Base-by-base conservation (phyloP, 2,888 invertebrate genomes). In the Prosopocoilus inquinatus region DNA sequence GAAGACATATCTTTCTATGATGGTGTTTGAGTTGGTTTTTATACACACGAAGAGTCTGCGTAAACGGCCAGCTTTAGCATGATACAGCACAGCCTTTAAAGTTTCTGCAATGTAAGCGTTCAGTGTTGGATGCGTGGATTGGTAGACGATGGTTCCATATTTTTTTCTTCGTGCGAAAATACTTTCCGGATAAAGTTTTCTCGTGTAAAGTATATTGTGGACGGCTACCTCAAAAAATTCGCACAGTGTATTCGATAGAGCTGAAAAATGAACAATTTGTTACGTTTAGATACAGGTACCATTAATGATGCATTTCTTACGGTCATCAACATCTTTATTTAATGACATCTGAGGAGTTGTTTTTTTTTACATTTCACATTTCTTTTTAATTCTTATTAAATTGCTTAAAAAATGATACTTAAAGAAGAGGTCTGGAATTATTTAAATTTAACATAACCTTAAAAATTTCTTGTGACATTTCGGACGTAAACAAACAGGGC, bases 211-310 rank as follows among this genome's bases (percentile, higher is more conserved):
- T 52, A 88, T 82, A 53, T 78, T 82, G 66, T 88, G 85, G 57
- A 88, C 81, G 1, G 84, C 81, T 16, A 87, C 81, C 67, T 85
- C 83, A 20, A 89, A 70, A 71, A 88, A 88, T 75, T 88, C 88
- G 51, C 84, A 66, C n/a, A 84, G 73, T 49, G 87, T 75, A 64
- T 87, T 84, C 32, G 76, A 64, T 52, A 79, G 48, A 47, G 48
- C 55, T 60, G 50, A 33, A 57, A 59, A 3, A 15, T 28, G 1
- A 28, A 1, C 7, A 5, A 5, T 28, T 4, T 4, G 20, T 5
- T 5, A n/a, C n/a, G n/a, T n/a, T 28, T 28, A 28, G 20, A 28
- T 20, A 20, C 1, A 3, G 7, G 20, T 28, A 3, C 3, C n/a
- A n/a, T n/a, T n/a, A n/a, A n/a, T n/a, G n/a, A n/a, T n/a, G n/a